phyloP scores from a whole-genome alignment of 2,113 vertebrate genomes.

The Chaetodon auriga region DNA sequence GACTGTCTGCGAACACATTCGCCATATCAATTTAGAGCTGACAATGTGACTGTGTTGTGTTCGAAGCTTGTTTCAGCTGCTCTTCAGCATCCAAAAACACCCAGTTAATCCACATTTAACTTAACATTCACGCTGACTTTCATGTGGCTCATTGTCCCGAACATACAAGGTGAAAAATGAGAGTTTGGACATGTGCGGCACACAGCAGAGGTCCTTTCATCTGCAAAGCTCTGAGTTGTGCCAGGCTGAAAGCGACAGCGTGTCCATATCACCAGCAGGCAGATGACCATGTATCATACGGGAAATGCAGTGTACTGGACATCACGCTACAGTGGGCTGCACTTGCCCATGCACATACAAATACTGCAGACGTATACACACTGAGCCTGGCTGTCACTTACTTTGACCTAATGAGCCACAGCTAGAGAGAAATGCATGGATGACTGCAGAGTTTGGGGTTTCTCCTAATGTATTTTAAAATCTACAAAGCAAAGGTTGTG shows the following conservation, averaged over 20 bases:
- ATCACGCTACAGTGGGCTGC: conserved; percentile 34
- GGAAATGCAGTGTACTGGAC: conserved; percentile 33
- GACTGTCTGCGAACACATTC: background rate
- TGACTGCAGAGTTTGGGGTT: background rate
- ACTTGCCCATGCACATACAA: conserved; percentile 12
- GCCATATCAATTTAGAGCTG: background rate
- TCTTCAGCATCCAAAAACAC: background rate
- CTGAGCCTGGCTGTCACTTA: conserved; percentile 1
- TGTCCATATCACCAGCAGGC: background rate
- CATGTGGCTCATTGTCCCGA: conserved; percentile 1
- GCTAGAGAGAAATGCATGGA: background rate
- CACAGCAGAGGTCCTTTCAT: background rate
- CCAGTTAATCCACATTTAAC: background rate
- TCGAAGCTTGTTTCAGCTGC: background rate
- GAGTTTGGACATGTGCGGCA: background rate
- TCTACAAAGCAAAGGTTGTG: background rate
- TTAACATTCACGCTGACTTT: background rate
- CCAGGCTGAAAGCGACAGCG: conserved; percentile 1
- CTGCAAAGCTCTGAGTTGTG: conserved; percentile 2
- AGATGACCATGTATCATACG: conserved; percentile 24
- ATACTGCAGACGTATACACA: conserved; percentile 12
- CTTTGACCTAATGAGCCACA: conserved; percentile 24
- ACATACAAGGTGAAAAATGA: background rate
- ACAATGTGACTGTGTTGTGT: background rate
- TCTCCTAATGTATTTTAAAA: background rate